Evolutionary conservation across 2,113 vertebrate genomes (phyloP).

Genomic region (Neotragus moschatus): DNA sequence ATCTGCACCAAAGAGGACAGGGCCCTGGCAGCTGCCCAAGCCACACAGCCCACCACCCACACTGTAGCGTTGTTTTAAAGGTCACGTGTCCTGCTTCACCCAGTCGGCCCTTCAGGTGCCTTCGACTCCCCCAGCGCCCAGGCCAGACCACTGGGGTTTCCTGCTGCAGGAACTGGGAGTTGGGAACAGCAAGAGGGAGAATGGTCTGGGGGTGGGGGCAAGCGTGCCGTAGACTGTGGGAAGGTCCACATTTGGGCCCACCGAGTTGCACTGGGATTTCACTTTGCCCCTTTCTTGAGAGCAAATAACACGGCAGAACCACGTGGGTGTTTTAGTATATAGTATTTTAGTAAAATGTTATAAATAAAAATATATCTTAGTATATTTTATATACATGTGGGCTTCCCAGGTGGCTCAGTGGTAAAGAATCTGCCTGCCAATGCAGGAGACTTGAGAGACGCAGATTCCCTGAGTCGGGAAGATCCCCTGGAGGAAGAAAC

Average conservation of each 20-base stretch:
- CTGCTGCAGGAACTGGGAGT: slow-evolving; percentile 66
- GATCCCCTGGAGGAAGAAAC: background rate
- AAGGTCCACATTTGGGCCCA: background rate
- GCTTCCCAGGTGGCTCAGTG: background rate
- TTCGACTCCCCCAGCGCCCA: slow-evolving; percentile 55
- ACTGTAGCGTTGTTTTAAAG: background rate
- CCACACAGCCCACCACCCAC: background rate
- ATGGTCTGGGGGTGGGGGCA: background rate
- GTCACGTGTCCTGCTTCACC: slow-evolving; percentile 31
- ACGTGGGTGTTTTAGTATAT: background rate
- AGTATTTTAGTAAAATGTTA: background rate
- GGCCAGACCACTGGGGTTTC: slow-evolving; percentile 65
- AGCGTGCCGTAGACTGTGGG: background rate
- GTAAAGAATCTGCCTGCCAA: background rate
- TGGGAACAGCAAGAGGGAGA: slow-evolving; percentile 24
- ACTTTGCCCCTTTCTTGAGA: slow-evolving; percentile 53
- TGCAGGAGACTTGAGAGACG: background rate
- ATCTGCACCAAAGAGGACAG: slow-evolving; percentile 35
- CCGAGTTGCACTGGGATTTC: slow-evolving; percentile 25
- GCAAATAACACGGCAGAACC: slow-evolving; percentile 67
- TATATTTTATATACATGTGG: slow-evolving; percentile 59
- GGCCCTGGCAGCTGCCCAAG: background rate
- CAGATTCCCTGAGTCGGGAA: background rate
- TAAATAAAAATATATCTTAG: slow-evolving; percentile 64
- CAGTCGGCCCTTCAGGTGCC: slow-evolving; percentile 67